These are phyloP conservation scores for Ia io DNA, from an alignment of 2,113 vertebrate genomes.

Conservation along the genomic window DNA sequence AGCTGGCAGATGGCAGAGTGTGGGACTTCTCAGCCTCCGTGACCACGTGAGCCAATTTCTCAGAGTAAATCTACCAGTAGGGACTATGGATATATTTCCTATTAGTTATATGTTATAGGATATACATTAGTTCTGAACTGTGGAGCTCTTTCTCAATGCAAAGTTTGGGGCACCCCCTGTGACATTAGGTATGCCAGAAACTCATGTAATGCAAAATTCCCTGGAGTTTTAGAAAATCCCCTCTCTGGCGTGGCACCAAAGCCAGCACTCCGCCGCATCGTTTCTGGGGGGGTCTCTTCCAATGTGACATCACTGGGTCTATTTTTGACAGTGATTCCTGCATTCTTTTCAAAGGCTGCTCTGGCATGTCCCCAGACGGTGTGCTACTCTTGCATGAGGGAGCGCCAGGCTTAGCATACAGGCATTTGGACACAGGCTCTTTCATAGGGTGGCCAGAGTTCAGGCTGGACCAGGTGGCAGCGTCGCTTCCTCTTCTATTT, in stretches of 20 bases:
- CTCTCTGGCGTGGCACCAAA: neutral
- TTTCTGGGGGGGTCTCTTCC: neutral
- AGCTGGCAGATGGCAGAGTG: neutral
- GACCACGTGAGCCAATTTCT: neutral
- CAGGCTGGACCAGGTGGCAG: neutral
- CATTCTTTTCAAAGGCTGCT: neutral
- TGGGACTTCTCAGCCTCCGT: neutral
- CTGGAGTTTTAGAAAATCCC: neutral
- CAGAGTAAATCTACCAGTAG: neutral
- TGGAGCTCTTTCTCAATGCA: neutral
- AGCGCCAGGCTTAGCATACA: neutral
- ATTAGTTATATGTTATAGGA: neutral
- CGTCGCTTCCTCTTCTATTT: neutral
- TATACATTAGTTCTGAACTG: neutral
- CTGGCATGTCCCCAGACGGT: rapidly evolving
- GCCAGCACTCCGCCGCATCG: rapidly evolving
- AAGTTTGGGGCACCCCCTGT: neutral
- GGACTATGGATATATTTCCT: neutral
- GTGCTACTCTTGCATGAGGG: neutral
- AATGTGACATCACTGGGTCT: neutral
- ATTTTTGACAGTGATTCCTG: neutral
- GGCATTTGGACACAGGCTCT: neutral
- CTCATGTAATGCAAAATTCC: neutral
- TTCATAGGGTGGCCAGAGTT: neutral
- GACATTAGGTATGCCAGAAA: neutral